Conservation (phyloP, 2,113 vertebrate genomes). For the Typhlomys cinereus region DNA sequence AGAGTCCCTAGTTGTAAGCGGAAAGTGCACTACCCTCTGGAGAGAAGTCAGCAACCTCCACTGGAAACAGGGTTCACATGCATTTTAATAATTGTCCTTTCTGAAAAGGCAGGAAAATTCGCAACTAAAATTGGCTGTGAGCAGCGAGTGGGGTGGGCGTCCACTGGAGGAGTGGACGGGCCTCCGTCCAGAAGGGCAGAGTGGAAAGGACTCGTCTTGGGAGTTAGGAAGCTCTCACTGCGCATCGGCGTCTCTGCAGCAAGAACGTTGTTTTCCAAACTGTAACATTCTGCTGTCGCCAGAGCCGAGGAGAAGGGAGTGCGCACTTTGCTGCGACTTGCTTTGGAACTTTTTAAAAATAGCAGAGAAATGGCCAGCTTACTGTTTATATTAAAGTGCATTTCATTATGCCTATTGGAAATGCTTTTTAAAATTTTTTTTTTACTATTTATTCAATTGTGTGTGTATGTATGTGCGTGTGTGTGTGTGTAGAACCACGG, state of each 20-base stretch:
- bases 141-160: background rate
- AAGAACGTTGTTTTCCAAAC: background rate
- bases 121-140: background rate
- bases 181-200: background rate
- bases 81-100: slow-evolving; percentile 4
- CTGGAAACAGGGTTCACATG: background rate
- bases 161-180: no score
- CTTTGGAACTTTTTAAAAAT: background rate
- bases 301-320: background rate
- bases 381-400: background rate
- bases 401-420: background rate
- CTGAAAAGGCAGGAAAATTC: slow-evolving; percentile 12
- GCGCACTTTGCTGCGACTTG: background rate
- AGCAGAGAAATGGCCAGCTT: background rate
- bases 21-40: background rate
- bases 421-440: no score
- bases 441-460: no score
- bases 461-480: no score
- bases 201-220: background rate
- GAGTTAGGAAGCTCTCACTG: background rate
- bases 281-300: background rate
- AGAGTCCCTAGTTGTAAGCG: background rate
- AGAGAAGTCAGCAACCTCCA: background rate
- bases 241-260: background rate
- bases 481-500: no score